A percentile compares a stretch with the other conserved stretches of the same genome.
phyloP scores from a whole-genome alignment of 1,140 invertebrate species.

The Vanessa tameamea region DNA sequence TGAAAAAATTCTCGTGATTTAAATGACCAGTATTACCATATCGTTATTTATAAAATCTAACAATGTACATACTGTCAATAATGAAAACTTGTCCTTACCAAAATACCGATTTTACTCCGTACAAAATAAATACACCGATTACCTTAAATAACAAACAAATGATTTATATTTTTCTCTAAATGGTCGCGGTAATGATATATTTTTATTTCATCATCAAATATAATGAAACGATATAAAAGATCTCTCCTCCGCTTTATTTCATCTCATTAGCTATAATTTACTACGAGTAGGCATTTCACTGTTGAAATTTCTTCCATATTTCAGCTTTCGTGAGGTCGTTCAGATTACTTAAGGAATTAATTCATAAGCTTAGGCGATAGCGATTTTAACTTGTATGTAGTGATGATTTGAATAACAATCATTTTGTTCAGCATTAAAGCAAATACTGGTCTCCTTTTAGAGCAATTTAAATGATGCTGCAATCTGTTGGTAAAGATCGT shows the following conservation, averaged over 20 bases:
- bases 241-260: conserved; percentile 52
- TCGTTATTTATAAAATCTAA: no score
- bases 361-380: conserved; percentile 38
- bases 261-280: conserved; percentile 73
- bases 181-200: background rate
- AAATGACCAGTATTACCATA: no score
- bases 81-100: no score
- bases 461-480: no score
- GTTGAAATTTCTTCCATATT: conserved; percentile 70
- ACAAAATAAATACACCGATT: no score
- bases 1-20: no score
- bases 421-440: no score
- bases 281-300: conserved; percentile 64
- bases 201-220: conserved; percentile 6
- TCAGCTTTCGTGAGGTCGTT: conserved; percentile 63
- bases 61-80: no score
- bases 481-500: no score
- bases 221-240: conserved; percentile 6
- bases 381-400: background rate
- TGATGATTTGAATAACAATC: no score
- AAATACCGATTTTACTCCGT: no score
- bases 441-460: no score
- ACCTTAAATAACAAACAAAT: background rate
- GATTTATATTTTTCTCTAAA: background rate
- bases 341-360: conserved; percentile 50